Conservation (phyloP, 2,888 invertebrate genomes). For the Ditula angustiorana region DNA sequence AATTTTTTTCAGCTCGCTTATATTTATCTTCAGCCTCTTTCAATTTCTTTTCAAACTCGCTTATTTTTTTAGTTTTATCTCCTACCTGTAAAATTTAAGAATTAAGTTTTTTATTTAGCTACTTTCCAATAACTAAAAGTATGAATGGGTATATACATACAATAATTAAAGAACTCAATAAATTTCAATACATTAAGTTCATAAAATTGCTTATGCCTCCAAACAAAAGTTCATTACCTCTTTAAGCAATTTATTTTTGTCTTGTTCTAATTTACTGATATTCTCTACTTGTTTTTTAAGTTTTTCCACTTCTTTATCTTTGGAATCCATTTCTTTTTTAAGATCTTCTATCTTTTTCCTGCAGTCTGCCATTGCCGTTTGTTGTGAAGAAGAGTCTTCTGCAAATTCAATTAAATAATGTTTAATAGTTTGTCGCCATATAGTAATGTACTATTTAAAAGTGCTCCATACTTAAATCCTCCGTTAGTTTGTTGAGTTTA, state of each 20-base stretch:
- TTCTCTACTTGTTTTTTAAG: conserved; percentile 86
- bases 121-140: too few species aligned
- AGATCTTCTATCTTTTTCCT: conserved; percentile 88
- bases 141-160: too few species aligned
- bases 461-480: conserved; percentile 83
- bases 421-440: background rate
- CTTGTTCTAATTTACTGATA: conserved; percentile 79
- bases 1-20: conserved; percentile 85
- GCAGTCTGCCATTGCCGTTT: conserved; percentile 81
- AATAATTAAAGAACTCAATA: too few species aligned
- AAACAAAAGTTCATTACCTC: conserved; percentile 70
- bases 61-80: conserved; percentile 86
- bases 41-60: conserved; percentile 88
- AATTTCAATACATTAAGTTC: too few species aligned
- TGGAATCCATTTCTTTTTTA: conserved; percentile 87
- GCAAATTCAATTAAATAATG: conserved; percentile 43
- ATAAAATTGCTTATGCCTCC: too few species aligned
- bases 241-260: conserved; percentile 85
- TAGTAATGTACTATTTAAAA: background rate
- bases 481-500: conserved; percentile 85
- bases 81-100: conserved; percentile 78
- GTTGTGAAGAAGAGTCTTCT: conserved; percentile 85
- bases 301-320: conserved; percentile 87
- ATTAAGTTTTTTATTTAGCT: conserved; percentile 9
- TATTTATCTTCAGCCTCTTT: conserved; percentile 89